phyloP scores from a whole-genome alignment of 2,113 vertebrate genomes.

The Saguinus imperator region DNA sequence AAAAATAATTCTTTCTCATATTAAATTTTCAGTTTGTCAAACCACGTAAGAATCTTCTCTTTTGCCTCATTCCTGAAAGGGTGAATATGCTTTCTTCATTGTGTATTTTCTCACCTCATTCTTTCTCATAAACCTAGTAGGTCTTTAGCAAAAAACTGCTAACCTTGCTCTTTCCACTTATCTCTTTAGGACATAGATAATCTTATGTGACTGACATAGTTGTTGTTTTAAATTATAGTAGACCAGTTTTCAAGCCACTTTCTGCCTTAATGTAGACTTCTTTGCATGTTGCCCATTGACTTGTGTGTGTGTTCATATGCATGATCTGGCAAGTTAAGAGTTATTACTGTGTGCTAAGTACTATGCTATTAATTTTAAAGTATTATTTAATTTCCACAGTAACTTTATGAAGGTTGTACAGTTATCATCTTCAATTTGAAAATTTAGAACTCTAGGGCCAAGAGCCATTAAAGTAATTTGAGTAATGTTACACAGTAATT shows the following conservation, averaged over 20 bases:
- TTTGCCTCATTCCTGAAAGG: neutral
- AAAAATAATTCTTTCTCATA: slow-evolving; percentile 26
- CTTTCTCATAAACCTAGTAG: slow-evolving; percentile 14
- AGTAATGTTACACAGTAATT: neutral
- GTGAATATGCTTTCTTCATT: neutral
- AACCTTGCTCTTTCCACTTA: neutral
- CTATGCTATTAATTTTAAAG: neutral
- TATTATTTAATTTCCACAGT: neutral
- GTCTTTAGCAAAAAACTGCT: slow-evolving; percentile 20
- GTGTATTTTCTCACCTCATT: slow-evolving; percentile 15
- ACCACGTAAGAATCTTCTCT: neutral
- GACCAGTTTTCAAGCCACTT: neutral
- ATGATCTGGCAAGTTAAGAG: neutral
- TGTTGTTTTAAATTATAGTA: neutral
- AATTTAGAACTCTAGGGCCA: neutral
- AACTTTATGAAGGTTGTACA: neutral
- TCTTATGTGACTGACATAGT: neutral
- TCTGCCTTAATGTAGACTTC: neutral
- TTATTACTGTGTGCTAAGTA: neutral
- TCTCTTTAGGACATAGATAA: neutral
- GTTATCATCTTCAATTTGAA: neutral
- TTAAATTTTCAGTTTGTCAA: slow-evolving; percentile 37
- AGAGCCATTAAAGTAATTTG: neutral
- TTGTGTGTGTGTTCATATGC: neutral
- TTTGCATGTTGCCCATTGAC: neutral